Evolutionary conservation across 2,797 vertebrate species (phyloP).

Genomic region (Anabas testudineus): DNA sequence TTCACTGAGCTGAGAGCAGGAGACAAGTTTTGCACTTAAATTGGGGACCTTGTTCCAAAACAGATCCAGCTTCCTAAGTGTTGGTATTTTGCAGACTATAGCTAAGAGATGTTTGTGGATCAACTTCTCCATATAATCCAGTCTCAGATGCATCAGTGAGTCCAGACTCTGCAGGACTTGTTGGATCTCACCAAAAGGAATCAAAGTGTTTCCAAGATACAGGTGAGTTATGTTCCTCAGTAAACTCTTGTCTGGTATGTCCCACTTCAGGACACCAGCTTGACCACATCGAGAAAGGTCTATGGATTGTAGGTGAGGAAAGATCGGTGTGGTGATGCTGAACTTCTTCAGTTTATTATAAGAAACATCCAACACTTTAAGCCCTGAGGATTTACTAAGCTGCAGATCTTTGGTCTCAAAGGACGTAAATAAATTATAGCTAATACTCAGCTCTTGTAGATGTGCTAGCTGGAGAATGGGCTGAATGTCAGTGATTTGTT

Average conservation of each 20-base stretch:
- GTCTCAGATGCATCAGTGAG: constrained; percentile 19
- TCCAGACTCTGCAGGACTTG: constrained; percentile 4
- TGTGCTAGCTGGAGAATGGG: neutral
- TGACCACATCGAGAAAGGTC: rapidly evolving
- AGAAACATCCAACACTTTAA: neutral
- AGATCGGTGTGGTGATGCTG: constrained; percentile 36
- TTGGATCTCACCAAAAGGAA: neutral
- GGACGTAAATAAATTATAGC: too few relatives aligned
- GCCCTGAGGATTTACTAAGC: neutral
- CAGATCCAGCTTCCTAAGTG: constrained; percentile 22
- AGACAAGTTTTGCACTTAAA: neutral
- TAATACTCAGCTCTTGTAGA: neutral
- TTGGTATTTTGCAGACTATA: constrained; percentile 22
- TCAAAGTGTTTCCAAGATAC: rapidly evolving
- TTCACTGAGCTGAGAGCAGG: constrained; percentile 27
- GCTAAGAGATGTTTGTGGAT: constrained; percentile 17
- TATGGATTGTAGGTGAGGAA: constrained; percentile 33
- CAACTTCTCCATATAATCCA: neutral
- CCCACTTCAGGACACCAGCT: rapidly evolving
- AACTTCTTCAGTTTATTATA: neutral
- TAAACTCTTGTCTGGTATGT: constrained; percentile 24
- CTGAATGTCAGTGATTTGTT: neutral
- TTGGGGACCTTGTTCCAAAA: rapidly evolving
- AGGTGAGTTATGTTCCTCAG: constrained; percentile 11
- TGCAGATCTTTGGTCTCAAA: too few relatives aligned